phyloP scores from a whole-genome alignment of 2,888 invertebrate species.

The Metacarcinus magister region DNA sequence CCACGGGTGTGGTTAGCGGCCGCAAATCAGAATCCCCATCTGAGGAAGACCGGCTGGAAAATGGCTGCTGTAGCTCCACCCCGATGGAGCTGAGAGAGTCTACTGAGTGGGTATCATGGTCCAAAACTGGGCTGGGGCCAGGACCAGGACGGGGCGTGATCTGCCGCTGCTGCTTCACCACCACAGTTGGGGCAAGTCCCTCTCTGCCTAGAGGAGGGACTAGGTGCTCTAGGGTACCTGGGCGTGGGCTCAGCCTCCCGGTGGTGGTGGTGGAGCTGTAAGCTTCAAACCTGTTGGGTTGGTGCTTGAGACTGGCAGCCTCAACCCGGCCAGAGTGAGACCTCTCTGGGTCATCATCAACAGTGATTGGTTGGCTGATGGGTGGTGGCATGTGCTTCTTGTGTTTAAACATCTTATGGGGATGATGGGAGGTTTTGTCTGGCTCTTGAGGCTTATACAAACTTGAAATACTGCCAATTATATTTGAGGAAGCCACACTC shows the following conservation, averaged over 20 bases:
- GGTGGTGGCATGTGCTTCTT: slow-evolving; percentile 47
- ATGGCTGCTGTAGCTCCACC: slow-evolving; percentile 77
- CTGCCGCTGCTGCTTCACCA: slow-evolving; percentile 63
- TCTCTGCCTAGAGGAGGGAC: slow-evolving; percentile 41
- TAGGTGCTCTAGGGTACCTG: slow-evolving; percentile 63
- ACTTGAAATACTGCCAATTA: not conserved
- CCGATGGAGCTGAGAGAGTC: slow-evolving; percentile 80
- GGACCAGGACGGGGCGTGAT: slow-evolving; percentile 60
- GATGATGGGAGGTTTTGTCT: slow-evolving; percentile 30
- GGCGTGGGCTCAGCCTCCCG: slow-evolving; percentile 64
- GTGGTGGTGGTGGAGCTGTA: slow-evolving; percentile 50
- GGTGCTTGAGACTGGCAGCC: slow-evolving; percentile 23
- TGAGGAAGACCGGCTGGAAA: slow-evolving; percentile 65
- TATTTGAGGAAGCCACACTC: not conserved
- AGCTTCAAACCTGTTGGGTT: slow-evolving; percentile 77
- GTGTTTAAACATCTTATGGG: not conserved
- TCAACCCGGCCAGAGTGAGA: slow-evolving; percentile 37
- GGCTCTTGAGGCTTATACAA: not conserved
- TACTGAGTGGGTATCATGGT: slow-evolving; percentile 77
- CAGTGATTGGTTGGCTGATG: not conserved
- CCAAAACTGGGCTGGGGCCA: slow-evolving; percentile 77
- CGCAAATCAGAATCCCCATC: slow-evolving; percentile 70
- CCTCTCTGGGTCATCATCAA: not conserved
- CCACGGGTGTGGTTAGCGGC: slow-evolving; percentile 70
- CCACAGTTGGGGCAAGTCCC: slow-evolving; percentile 60